phyloP scores from a whole-genome alignment of 2,113 vertebrate species.

The Rhinopomastus cyanomelas region DNA sequence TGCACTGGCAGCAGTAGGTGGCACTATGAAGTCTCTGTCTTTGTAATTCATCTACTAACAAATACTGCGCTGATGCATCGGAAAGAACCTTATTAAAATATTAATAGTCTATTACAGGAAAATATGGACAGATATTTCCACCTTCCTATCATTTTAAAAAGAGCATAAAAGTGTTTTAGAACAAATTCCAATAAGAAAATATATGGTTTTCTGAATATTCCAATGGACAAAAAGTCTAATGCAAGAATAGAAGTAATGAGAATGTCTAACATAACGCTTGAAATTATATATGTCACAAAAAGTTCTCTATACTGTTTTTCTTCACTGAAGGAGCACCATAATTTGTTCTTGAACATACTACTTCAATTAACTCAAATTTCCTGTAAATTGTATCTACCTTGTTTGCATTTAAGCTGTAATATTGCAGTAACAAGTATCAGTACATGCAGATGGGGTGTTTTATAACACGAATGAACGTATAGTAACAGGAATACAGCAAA shows the following conservation, averaged over 20 bases:
- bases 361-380: neutral
- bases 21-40: conserved; percentile 51
- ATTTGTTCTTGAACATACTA: neutral
- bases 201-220: neutral
- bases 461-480: neutral
- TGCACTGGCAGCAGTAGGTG: conserved; percentile 55
- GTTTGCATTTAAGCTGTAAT: neutral
- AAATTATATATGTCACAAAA: neutral
- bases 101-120: neutral
- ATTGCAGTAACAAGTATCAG: neutral
- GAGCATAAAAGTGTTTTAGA: neutral
- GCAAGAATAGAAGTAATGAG: neutral
- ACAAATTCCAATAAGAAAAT: neutral
- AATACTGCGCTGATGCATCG: neutral
- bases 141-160: conserved; percentile 1
- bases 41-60: neutral
- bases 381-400: neutral
- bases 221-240: neutral
- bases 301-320: neutral
- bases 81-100: neutral
- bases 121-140: neutral
- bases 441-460: neutral
- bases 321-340: neutral
- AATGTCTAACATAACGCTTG: neutral
- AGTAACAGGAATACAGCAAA: neutral